Percentiles rank a stretch among this genome's conserved stretches.
These are phyloP conservation scores for Lacerta viridis DNA, from an alignment of 2,797 vertebrate species.

Conservation along the genomic window DNA sequence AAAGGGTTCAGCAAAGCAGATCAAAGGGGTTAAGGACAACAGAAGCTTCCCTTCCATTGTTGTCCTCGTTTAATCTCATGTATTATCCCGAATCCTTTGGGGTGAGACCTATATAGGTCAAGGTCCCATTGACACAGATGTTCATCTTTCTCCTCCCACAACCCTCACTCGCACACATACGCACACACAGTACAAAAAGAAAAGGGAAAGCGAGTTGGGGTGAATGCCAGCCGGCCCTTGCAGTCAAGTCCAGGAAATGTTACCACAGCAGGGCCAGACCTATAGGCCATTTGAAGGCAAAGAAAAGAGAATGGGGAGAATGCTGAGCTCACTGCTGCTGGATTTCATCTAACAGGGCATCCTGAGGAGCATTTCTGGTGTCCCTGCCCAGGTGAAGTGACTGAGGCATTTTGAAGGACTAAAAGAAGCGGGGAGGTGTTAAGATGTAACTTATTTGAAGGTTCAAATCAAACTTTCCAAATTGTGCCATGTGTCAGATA, in stretches of 20 bases:
- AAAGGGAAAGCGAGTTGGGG: constrained; percentile 65
- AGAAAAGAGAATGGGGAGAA: neutral
- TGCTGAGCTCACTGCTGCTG: neutral
- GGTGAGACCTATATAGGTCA: constrained; percentile 76
- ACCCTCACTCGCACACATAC: neutral
- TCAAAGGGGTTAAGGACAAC: constrained; percentile 32
- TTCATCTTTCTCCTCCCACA: constrained; percentile 54
- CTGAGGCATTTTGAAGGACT: neutral
- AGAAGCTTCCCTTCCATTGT: constrained; percentile 59
- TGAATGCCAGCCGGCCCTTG: constrained; percentile 46
- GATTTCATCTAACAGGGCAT: neutral
- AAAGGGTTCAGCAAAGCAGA: neutral
- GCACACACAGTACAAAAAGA: neutral
- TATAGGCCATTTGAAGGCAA: fast-evolving
- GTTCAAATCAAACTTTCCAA: neutral
- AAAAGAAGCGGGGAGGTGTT: neutral
- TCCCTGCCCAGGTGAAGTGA: neutral
- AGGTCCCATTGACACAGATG: constrained; percentile 73
- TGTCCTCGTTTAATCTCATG: constrained; percentile 69
- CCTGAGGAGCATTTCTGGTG: neutral
- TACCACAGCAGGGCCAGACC: neutral
- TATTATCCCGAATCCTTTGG: constrained; percentile 74
- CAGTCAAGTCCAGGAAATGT: neutral
- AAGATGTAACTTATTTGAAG: neutral
- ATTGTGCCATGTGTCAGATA: neutral